These are phyloP conservation scores for Dolichoris vasculosae DNA, from an alignment of 1,140 invertebrate genomes.

Conservation along the genomic window DNA sequence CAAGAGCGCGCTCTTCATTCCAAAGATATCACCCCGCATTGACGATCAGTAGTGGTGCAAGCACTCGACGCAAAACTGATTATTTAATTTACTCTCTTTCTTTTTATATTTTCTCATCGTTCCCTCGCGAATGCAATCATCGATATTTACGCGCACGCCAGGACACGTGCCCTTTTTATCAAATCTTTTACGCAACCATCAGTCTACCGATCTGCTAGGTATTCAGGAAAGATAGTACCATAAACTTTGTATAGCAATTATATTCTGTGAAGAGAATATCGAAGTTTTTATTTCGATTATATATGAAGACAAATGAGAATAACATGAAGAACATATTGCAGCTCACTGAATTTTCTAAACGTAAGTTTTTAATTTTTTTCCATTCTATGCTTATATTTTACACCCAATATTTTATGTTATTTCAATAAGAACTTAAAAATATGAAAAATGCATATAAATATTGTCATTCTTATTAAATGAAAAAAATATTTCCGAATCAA, in stretches of 20 bases:
- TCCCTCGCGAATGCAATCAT: neutral
- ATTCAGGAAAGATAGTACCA: neutral
- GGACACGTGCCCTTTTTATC: neutral
- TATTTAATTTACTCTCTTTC: neutral
- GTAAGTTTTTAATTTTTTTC: neutral
- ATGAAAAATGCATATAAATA: no score
- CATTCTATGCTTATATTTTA: no score
- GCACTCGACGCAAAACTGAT: neutral
- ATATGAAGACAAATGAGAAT: neutral
- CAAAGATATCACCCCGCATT: neutral
- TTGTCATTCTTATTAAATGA: no score
- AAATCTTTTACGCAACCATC: neutral
- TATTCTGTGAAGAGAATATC: neutral
- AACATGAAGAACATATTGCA: constrained; percentile 3
- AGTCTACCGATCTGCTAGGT: neutral
- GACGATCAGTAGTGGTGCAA: neutral
- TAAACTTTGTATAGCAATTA: neutral
- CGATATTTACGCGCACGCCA: neutral
- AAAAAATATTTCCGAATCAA: no score
- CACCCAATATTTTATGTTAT: no score
- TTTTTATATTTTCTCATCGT: neutral
- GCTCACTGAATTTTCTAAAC: neutral
- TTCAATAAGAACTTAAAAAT: no score
- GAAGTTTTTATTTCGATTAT: neutral
- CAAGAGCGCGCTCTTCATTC: neutral